Percentiles rank a stretch among this genome's conserved stretches.
Conservation (phyloP, 1,140 invertebrate species). For the roundworm (Caenorhabditis elegans) region WBcel235 BX284605.5:12288001-12288500, state of each 20-base stretch:
- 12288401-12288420: neutral
- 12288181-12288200: neutral
- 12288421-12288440: neutral
- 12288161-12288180: neutral
- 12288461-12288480: neutral
- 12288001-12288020: conserved; percentile 18
- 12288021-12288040: conserved; percentile 29
- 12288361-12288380: neutral
- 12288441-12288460: conserved; percentile 5
- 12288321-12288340: conserved; percentile 12
- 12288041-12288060: neutral
- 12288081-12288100: neutral
- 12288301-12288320: neutral
- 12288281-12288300: conserved; percentile 19
- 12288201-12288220: neutral
- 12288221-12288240: conserved; percentile 17
- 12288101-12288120: neutral
- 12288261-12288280: neutral
- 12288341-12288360: neutral
- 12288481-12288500: too few relatives aligned
- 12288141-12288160: neutral
- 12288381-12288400: neutral
- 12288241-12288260: conserved; percentile 31
- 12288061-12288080: conserved; percentile 3
- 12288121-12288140: neutral